These are phyloP conservation scores for Sinhomidia bicolor DNA, from an alignment of 2,888 invertebrate genomes.

Conservation along the genomic window DNA sequence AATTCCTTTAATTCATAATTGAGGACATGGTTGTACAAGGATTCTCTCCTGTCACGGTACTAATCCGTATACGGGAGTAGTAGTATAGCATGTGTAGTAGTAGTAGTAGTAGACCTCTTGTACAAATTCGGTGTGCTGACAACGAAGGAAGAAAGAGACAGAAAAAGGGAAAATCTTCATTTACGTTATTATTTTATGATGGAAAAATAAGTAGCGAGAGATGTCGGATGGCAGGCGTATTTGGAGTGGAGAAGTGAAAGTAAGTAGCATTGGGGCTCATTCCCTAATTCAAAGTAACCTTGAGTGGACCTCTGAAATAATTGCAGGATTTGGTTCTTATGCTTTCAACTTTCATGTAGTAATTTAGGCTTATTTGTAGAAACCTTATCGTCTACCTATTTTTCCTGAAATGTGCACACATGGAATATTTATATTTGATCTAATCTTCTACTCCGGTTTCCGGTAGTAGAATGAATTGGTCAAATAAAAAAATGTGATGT, in stretches of 20 bases:
- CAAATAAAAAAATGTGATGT: too few relatives aligned
- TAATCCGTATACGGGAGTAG: not conserved
- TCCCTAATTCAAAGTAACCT: conserved; percentile 6
- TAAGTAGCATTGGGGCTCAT: not conserved
- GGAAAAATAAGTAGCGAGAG: not conserved
- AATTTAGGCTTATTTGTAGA: not conserved
- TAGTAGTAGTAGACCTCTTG: not conserved
- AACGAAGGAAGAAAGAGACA: too few relatives aligned
- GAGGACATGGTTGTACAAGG: conserved; percentile 12
- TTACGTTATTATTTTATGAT: not conserved
- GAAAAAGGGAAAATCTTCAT: not conserved
- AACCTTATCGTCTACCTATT: too few relatives aligned
- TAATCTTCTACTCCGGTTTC: not conserved
- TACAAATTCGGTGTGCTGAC: not conserved
- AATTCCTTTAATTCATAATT: conserved; percentile 52
- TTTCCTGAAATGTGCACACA: not conserved
- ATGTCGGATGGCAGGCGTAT: not conserved
- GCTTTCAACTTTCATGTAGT: not conserved
- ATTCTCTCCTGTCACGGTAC: conserved; percentile 25
- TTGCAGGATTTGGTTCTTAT: not conserved
- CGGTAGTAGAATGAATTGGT: too few relatives aligned
- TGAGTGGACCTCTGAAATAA: conserved; percentile 15
- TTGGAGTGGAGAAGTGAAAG: conserved; percentile 7
- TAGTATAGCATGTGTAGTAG: not conserved
- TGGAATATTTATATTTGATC: not conserved